phyloP scores from a whole-genome alignment of 2,888 invertebrate species.

The Epinotia brunnichana region DNA sequence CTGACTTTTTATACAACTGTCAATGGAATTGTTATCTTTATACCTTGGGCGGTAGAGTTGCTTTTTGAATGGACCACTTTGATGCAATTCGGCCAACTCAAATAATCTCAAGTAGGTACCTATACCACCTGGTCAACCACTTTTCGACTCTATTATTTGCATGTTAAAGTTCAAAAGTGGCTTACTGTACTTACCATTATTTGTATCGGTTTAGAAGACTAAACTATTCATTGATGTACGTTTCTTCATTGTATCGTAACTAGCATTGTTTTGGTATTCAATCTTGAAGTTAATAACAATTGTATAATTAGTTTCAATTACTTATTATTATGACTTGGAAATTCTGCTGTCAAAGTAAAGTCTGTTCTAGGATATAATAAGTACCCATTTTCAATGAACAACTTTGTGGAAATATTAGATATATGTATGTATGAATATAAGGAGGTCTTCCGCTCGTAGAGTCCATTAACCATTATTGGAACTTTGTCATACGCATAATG shows the following conservation, averaged over 20 bases:
- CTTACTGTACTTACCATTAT: background rate
- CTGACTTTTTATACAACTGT: too few species aligned
- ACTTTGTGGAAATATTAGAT: background rate
- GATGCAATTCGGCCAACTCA: too few species aligned
- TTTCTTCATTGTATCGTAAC: background rate
- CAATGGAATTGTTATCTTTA: too few species aligned
- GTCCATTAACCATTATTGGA: conserved; percentile 1
- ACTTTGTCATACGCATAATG: conserved; percentile 15
- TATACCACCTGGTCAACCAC: too few species aligned
- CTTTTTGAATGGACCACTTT: too few species aligned
- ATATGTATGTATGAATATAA: background rate
- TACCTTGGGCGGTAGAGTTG: too few species aligned
- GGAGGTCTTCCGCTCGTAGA: background rate
- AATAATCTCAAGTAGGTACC: too few species aligned
- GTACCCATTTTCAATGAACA: background rate
- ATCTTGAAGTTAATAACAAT: background rate
- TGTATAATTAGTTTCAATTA: background rate
- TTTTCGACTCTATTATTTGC: too few species aligned
- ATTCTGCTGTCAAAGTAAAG: background rate
- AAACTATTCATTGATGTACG: too few species aligned
- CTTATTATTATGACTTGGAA: background rate
- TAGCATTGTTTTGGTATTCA: background rate
- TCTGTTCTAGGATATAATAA: background rate
- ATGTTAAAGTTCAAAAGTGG: too few species aligned
- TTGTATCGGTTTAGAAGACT: too few species aligned